A percentile compares a stretch with the other conserved stretches of the same genome.
phyloP scores from a whole-genome alignment of 2,113 vertebrate genomes.

The Anser brachyrhynchus region DNA sequence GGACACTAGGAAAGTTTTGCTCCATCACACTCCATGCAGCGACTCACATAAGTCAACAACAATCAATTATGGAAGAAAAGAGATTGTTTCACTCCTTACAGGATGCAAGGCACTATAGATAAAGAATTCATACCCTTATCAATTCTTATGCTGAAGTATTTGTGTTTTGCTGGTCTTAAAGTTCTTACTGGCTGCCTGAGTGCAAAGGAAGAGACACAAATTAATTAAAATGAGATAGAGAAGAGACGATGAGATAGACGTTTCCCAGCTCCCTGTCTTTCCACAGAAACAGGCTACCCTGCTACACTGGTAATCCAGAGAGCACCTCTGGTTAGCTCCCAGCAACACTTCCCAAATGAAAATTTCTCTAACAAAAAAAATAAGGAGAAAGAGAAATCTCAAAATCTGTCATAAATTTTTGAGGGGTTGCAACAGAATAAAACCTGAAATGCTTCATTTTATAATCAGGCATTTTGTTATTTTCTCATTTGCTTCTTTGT shows the following conservation, averaged over 20 bases:
- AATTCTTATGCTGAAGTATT: not conserved
- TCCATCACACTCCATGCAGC: not conserved
- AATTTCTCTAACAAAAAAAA: not conserved
- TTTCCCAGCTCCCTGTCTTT: not conserved
- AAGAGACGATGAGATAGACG: not conserved
- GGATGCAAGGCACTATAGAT: not conserved
- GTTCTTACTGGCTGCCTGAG: not conserved
- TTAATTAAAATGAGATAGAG: not conserved
- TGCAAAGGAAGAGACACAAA: not conserved
- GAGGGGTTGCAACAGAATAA: not conserved
- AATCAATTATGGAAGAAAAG: not conserved
- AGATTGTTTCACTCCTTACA: not conserved
- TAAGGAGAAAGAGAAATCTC: not conserved
- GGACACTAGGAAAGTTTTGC: not conserved
- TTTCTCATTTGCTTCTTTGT: slow-evolving; percentile 40
- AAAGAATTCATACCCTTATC: not conserved
- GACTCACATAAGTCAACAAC: not conserved
- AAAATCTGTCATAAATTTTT: not conserved
- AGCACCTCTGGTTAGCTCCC: not conserved
- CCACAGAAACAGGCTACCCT: not conserved
- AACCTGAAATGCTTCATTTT: not conserved
- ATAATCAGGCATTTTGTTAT: slow-evolving; percentile 11
- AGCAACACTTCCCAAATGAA: not conserved
- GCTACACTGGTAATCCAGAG: not conserved
- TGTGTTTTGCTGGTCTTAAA: not conserved